A percentile compares a stretch with the other conserved stretches of the same genome.
These are phyloP conservation scores for Pundamilia nyererei DNA, from an alignment of 2,113 vertebrate species.

Conservation along the genomic window DNA sequence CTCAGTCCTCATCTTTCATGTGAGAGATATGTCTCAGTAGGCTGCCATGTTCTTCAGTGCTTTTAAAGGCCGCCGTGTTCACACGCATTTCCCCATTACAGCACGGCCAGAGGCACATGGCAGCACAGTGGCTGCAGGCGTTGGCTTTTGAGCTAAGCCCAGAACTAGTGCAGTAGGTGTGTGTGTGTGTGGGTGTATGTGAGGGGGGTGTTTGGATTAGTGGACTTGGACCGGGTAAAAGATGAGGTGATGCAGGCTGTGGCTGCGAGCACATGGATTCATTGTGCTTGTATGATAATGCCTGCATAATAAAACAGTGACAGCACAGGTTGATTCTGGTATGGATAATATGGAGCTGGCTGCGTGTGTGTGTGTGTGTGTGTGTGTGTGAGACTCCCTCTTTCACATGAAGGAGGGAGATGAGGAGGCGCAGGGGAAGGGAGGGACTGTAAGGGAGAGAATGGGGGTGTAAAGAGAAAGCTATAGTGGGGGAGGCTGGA, in stretches of 20 bases:
- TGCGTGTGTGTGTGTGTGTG: background rate
- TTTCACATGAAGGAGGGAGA: conserved; percentile 46
- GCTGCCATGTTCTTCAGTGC: background rate
- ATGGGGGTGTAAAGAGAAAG: background rate
- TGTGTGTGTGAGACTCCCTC: background rate
- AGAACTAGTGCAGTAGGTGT: conserved; percentile 51
- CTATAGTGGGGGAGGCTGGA: background rate
- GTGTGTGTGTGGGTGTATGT: background rate
- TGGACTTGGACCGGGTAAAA: background rate
- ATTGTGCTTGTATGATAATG: conserved; percentile 24
- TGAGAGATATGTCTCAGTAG: background rate
- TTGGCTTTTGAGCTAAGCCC: conserved; percentile 64
- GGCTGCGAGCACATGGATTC: conserved; percentile 16
- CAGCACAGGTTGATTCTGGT: conserved; percentile 32
- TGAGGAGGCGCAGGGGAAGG: conserved; percentile 37
- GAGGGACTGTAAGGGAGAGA: conserved; percentile 19
- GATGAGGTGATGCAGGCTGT: conserved; percentile 13
- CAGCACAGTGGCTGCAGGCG: conserved; percentile 57
- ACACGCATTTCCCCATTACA: conserved; percentile 57
- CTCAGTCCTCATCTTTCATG: background rate
- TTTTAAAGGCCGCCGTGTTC: conserved; percentile 41
- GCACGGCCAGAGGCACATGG: conserved; percentile 64
- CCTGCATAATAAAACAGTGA: conserved; percentile 49
- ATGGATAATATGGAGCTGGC: conserved; percentile 18
- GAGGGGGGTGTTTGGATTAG: conserved; percentile 20